Percentiles rank a stretch among this genome's conserved stretches.
phyloP scores from a whole-genome alignment of 2,113 vertebrate species.

The Nyctereutes procyonoides region DNA sequence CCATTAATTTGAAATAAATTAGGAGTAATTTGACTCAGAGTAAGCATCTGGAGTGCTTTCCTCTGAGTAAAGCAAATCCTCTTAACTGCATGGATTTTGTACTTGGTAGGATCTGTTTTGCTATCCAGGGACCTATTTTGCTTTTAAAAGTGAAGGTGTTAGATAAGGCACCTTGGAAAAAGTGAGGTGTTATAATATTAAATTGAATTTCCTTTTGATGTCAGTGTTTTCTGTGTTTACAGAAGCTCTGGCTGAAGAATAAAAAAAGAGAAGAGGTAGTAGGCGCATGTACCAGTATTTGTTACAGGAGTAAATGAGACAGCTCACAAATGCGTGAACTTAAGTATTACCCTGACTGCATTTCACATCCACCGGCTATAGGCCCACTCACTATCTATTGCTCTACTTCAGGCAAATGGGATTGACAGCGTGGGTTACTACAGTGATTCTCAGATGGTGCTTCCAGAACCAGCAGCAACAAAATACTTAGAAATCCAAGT shows the following conservation, averaged over 20 bases:
- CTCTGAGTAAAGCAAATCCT: not conserved
- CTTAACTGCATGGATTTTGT: not conserved
- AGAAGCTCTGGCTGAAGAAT: not conserved
- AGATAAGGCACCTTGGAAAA: not conserved
- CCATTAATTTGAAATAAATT: not conserved
- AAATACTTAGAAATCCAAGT: constrained; percentile 8
- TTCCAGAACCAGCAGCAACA: not conserved
- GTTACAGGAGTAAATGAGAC: not conserved
- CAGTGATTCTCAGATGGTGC: not conserved
- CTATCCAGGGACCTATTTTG: not conserved
- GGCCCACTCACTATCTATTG: not conserved
- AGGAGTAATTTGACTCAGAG: not conserved
- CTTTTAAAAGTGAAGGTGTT: constrained; percentile 39
- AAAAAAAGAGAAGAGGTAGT: not conserved
- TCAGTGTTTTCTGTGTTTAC: not conserved
- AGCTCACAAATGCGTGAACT: not conserved
- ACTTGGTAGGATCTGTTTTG: not conserved
- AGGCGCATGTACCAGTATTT: not conserved
- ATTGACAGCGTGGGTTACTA: not conserved
- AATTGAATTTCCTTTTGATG: constrained; percentile 8
- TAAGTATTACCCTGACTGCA: not conserved
- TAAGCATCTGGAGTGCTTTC: not conserved
- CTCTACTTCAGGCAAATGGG: not conserved
- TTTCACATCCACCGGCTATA: not conserved
- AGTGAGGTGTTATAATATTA: not conserved